Conservation (phyloP, 35 echinoderm and acorn worm genomes). For the Anneissia japonica region DNA sequence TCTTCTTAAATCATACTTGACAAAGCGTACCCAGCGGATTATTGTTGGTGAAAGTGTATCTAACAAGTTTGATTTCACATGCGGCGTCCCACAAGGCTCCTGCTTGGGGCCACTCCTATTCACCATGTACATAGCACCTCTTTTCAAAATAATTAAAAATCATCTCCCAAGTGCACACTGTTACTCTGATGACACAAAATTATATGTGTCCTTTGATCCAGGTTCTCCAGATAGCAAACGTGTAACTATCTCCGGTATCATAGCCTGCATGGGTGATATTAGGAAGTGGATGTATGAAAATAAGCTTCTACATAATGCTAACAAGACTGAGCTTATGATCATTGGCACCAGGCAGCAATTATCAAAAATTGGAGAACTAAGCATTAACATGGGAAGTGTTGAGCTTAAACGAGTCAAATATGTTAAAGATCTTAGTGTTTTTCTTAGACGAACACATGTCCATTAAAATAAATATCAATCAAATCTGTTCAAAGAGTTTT, state of each 20-base stretch:
- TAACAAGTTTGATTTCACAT: neutral
- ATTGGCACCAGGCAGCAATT: neutral
- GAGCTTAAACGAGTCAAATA: neutral
- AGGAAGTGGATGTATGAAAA: neutral
- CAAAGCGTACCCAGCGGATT: neutral
- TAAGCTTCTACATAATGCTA: neutral
- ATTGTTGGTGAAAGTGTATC: neutral
- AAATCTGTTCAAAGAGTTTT: too few species aligned
- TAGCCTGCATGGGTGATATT: too few species aligned
- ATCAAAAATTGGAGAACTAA: neutral
- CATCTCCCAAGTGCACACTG: neutral
- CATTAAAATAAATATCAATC: too few species aligned
- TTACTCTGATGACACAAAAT: neutral
- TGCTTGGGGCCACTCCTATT: neutral
- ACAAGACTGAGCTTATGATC: conserved; percentile 3
- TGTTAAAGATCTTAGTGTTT: conserved; percentile 5
- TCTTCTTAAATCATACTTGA: neutral
- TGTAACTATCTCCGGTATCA: neutral
- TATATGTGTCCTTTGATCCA: neutral
- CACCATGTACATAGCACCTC: neutral
- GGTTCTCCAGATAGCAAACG: neutral
- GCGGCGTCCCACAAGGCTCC: conserved; percentile 1
- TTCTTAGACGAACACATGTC: neutral
- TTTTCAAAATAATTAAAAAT: neutral
- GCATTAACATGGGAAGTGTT: neutral